Percentiles rank a stretch among this genome's conserved stretches.
phyloP scores from a whole-genome alignment of 2,113 vertebrate genomes.

The Bubalus kerabau region DNA sequence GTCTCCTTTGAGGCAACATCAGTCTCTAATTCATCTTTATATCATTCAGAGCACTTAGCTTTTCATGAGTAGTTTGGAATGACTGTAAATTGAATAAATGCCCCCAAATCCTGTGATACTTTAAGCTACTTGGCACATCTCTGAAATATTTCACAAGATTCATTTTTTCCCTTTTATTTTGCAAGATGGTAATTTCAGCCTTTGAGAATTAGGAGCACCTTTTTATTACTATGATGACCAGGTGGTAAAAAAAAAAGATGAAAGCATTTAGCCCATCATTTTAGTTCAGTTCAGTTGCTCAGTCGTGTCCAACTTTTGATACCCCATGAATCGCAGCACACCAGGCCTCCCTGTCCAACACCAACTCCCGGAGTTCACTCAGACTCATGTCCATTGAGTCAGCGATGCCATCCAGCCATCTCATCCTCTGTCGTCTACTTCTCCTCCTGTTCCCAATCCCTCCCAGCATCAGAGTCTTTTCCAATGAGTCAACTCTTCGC shows the following conservation, averaged over 20 bases:
- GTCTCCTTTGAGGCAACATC: not conserved
- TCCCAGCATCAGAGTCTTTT: too few species aligned
- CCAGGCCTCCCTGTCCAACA: too few species aligned
- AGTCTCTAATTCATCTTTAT: not conserved
- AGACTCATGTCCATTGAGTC: too few species aligned
- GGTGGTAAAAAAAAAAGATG: not conserved
- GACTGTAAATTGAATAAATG: not conserved
- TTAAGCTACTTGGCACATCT: not conserved
- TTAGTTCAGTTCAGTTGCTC: too few species aligned
- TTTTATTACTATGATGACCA: not conserved
- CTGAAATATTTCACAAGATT: not conserved
- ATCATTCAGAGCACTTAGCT: not conserved
- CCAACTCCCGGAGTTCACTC: too few species aligned
- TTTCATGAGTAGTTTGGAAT: not conserved
- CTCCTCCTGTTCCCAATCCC: too few species aligned
- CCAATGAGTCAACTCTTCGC: too few species aligned
- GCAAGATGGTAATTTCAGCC: not conserved
- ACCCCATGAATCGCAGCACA: too few species aligned
- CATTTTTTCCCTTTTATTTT: not conserved
- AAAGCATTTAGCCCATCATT: not conserved
- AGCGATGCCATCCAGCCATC: too few species aligned
- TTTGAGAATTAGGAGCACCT: not conserved
- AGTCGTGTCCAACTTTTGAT: too few species aligned
- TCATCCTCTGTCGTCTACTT: too few species aligned
- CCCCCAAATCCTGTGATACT: not conserved